Conservation (phyloP, 53 echinoderm and acorn worm species). For the Apostichopus leukothele region DNA sequence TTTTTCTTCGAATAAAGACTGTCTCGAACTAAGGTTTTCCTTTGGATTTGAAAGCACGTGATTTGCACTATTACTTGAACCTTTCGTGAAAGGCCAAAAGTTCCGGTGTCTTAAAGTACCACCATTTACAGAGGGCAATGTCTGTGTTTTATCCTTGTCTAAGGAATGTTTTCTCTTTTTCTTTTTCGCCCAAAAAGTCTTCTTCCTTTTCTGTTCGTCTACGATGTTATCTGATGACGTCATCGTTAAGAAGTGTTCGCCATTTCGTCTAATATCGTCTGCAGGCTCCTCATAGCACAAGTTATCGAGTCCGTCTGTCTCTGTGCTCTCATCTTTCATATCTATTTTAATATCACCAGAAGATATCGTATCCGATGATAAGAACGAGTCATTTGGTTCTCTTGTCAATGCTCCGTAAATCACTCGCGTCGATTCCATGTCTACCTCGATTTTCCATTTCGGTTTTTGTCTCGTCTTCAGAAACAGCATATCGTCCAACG, state of each 20-base stretch:
- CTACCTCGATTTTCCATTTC: conserved; percentile 42
- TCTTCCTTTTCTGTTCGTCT: conserved; percentile 27
- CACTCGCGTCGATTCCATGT: conserved; percentile 35
- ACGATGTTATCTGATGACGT: too few relatives aligned
- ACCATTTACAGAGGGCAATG: neutral
- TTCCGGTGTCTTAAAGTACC: neutral
- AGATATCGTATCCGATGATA: neutral
- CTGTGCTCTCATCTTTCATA: conserved; percentile 39
- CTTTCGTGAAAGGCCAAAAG: conserved; percentile 26
- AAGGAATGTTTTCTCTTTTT: conserved; percentile 18
- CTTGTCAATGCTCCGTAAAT: conserved; percentile 29
- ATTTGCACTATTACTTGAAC: neutral
- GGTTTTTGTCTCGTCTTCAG: conserved; percentile 13
- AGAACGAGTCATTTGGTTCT: conserved; percentile 15
- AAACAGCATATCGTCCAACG: neutral
- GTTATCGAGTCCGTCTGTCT: neutral
- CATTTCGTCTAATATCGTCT: neutral
- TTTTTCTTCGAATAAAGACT: conserved; percentile 25
- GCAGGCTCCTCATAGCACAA: neutral
- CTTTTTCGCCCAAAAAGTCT: conserved; percentile 31
- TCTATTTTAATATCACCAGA: neutral
- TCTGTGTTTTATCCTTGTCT: neutral
- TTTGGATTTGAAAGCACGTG: neutral
- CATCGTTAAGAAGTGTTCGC: neutral
- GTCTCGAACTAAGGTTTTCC: neutral